Evolutionary conservation across 1,140 invertebrate genomes (phyloP), one percentile per base, ranked within the genome.

Genomic region (Holcopasites calliopsidis): DNA sequence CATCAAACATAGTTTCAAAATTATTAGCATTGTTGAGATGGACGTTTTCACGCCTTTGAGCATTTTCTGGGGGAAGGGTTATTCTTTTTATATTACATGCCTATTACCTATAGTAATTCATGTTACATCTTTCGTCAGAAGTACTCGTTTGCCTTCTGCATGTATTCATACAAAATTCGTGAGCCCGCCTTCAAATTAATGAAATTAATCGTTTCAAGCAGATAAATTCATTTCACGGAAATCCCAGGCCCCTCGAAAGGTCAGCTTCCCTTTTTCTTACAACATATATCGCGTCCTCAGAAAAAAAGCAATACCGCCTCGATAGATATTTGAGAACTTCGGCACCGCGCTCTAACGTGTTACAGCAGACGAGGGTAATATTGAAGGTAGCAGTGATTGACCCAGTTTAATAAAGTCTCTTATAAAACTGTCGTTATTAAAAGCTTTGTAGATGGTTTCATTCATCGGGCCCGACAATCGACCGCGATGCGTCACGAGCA

Each of bases 391-490:
- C n/a, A 44, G 80, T 69, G 79, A 77, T 77, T 69, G 79, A 77
- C 79, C 80, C 64, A 82, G 31, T 82, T 82, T 66, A 72, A 54
- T 62, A 64, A 69, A 10, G 28, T 52, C 50, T 72, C 28, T 42
- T 50, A 21, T 75, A 52, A 70, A 75, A 83, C 28, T 40, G 18
- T n/a, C 49, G 65, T 57, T 54, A 54, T 83, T 78, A 82, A 79
- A 61, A 70, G 28, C 47, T 55, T 47, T 26, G 65, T 75, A 61
- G 49, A 42, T 70, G 70, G 64, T 23, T 33, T 81, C 74, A 65
- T 70, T 77, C 61, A n/a, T 68, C 68, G 35, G 5, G n/a, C 23
- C 7, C 13, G n/a, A 60, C 76, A 60, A 82, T 62, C 40, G 52
- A 0, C 28, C 21, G 47, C 13, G 47, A 64, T 40, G 61, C 28